Percentiles rank a stretch among this genome's conserved stretches.
Conservation (phyloP, 2,797 vertebrate genomes). For the Diceros bicornis region DNA sequence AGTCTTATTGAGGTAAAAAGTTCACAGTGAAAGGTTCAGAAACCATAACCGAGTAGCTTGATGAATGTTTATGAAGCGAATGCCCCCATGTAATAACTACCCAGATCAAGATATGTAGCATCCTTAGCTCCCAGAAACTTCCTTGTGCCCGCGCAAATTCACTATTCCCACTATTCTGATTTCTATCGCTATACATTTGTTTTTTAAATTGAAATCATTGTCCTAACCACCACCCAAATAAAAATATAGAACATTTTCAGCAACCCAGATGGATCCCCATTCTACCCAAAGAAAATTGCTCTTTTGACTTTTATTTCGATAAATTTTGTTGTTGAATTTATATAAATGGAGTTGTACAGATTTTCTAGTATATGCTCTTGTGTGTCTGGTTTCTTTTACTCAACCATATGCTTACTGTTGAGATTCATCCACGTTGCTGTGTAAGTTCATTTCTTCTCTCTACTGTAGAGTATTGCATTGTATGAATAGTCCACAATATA, state of each 20-base stretch:
- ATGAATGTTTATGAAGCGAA: background rate
- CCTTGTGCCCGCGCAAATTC: background rate
- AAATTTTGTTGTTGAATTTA: background rate
- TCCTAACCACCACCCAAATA: background rate
- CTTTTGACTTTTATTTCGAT: background rate
- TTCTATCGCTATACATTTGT: background rate
- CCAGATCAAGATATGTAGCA: background rate
- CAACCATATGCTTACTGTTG: background rate
- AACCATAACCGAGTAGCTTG: background rate
- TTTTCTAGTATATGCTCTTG: background rate
- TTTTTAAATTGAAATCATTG: background rate
- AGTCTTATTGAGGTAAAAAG: constrained; percentile 27
- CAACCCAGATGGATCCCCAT: background rate
- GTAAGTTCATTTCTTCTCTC: background rate
- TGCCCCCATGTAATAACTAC: background rate
- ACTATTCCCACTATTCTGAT: background rate
- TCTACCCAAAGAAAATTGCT: background rate
- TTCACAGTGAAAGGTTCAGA: background rate
- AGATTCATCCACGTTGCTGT: background rate
- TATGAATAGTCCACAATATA: background rate
- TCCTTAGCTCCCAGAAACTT: background rate
- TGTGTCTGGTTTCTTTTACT: background rate
- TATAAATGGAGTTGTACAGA: background rate
- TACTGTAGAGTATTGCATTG: background rate
- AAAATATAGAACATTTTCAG: background rate